These are phyloP conservation scores for Sinocyclocheilus rhinocerous DNA, from an alignment of 2,113 vertebrate species.

Conservation along the genomic window DNA sequence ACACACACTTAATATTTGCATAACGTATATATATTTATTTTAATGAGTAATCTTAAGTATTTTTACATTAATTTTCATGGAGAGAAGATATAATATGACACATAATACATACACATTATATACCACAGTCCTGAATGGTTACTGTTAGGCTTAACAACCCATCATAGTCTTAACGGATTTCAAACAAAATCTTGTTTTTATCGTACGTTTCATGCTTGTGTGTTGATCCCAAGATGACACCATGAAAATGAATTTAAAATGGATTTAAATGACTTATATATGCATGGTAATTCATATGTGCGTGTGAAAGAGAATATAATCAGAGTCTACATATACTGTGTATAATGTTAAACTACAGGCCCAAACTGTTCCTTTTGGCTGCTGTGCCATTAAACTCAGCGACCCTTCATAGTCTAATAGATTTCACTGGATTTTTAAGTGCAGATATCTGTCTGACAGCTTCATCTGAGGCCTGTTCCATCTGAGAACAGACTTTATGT, in stretches of 20 bases:
- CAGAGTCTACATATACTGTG: too few relatives aligned
- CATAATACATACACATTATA: background rate
- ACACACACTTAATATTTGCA: background rate
- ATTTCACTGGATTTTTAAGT: slow-evolving; percentile 33
- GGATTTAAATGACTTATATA: too few relatives aligned
- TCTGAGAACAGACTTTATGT: slow-evolving; percentile 75
- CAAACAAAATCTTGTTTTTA: too few relatives aligned
- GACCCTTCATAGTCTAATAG: background rate
- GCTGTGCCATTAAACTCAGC: background rate
- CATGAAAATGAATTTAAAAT: too few relatives aligned
- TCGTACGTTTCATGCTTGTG: too few relatives aligned
- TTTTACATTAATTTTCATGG: background rate
- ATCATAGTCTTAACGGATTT: too few relatives aligned
- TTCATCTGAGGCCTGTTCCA: slow-evolving; percentile 52
- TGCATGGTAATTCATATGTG: too few relatives aligned
- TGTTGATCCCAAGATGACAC: too few relatives aligned
- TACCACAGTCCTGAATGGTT: background rate
- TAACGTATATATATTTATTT: background rate
- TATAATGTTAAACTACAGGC: background rate
- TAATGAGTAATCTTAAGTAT: background rate
- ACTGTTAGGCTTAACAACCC: background rate
- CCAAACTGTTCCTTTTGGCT: slow-evolving; percentile 14
- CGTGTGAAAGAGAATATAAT: too few relatives aligned
- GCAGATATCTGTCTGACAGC: slow-evolving; percentile 49
- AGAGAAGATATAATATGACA: background rate